Evolutionary conservation across 1,140 invertebrate genomes (phyloP).

Genomic region (Chironomus striatipennis): DNA sequence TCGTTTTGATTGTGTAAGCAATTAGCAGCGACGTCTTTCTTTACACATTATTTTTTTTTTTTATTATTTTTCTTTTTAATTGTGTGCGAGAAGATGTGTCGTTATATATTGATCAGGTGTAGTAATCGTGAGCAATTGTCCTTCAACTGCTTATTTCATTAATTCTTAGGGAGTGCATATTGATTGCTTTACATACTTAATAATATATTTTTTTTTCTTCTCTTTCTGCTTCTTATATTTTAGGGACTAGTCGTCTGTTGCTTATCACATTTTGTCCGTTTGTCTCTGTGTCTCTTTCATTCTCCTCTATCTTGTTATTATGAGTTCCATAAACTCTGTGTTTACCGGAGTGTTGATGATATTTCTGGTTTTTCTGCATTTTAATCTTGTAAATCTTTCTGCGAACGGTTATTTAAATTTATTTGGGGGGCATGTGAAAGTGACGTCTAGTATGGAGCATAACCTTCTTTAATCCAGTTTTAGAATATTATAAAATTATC

Average conservation of each 20-base stretch:
- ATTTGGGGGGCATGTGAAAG: too few species aligned
- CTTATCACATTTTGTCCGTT: neutral
- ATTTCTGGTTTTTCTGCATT: too few species aligned
- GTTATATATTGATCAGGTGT: conserved; percentile 22
- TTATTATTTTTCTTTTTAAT: neutral
- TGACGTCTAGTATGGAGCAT: too few species aligned
- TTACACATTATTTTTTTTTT: neutral
- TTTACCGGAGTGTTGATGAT: too few species aligned
- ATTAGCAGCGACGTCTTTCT: conserved; percentile 15
- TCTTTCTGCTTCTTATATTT: too few species aligned
- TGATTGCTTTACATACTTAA: neutral
- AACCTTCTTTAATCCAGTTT: too few species aligned
- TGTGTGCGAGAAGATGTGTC: conserved; percentile 6
- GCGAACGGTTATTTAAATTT: too few species aligned
- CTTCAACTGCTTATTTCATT: neutral
- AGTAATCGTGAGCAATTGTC: neutral
- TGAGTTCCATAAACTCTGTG: neutral
- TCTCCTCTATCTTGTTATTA: neutral
- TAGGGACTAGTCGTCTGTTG: neutral
- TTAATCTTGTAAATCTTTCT: too few species aligned
- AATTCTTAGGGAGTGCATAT: neutral
- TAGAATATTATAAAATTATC: too few species aligned
- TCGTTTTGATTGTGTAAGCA: conserved; percentile 22
- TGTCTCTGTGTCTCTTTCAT: neutral
- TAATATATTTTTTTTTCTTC: neutral